Evolutionary conservation across 2,888 invertebrate species (phyloP), one percentile per base, ranked within the genome.

Genomic region (Anorthoa munda): DNA sequence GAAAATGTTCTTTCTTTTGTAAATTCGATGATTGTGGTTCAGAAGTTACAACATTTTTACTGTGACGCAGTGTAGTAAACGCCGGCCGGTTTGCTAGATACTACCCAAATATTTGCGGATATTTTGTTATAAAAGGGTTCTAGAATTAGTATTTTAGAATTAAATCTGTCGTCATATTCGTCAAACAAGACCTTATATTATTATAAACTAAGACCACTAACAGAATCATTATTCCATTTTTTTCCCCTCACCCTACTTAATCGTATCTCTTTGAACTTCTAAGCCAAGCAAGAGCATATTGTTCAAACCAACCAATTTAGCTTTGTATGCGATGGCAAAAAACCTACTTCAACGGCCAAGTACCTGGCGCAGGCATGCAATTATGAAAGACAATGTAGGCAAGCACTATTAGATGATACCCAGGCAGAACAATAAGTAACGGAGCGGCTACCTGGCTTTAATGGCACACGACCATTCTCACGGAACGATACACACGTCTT

Each of bases 401-500:
- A 82, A 82, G 79, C 79, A 83, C 79, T 83, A 84, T 75, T 78
- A 84, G 82, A 79, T 72, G 79, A 84, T 84, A 84, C 79, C 79
- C 81, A 75, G 81, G 68, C 77, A 77, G 81, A 88, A 91, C 91
- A 91, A 90, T 89, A 88, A 87, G 79, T 92, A 91, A 92, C 92
- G 91, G 92, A 85, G 85, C 82, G 78, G 82, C 83, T 84, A 88
- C 87, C 84, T 85, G 84, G 79, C 84, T 87, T 86, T 91, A 92
- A 93, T 92, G 91, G 87, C 91, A 86, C 89, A 89, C 79, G 90
- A 89, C 89, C 92, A 92, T 91, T 94, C 94, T 93, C 92, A 92
- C 90, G 94, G 93, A 93, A 94, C 94, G 93, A 86, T 93, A 93
- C 88, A 90, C 92, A 91, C 92, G 89, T 89, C 90, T 91, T 84